Conservation (phyloP, 2,797 vertebrate genomes). For the Coracias cyanogaster region DNA sequence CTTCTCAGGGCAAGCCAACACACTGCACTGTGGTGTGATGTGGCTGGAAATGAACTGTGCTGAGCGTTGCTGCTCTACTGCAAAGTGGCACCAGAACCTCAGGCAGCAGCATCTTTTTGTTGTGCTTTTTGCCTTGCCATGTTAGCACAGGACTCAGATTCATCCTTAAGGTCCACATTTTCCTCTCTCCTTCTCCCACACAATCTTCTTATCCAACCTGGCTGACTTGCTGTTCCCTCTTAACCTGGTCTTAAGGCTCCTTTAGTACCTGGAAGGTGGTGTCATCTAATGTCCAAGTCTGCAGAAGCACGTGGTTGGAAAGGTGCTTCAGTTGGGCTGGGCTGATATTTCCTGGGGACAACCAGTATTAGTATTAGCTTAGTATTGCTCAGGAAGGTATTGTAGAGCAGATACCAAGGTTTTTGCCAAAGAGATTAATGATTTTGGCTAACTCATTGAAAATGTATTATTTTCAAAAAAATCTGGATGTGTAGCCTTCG, state of each 20-base stretch:
- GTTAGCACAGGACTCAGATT: background rate
- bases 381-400: background rate
- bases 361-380: background rate
- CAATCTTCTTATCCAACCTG: background rate
- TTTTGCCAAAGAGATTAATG: background rate
- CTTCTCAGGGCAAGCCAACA: background rate
- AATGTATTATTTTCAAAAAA: background rate
- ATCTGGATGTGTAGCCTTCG: background rate
- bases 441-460: background rate
- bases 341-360: background rate
- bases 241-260: background rate
- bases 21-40: background rate
- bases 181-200: background rate
- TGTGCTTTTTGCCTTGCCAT: accelerated
- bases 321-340: background rate
- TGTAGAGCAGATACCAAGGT: background rate
- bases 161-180: background rate
- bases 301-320: background rate
- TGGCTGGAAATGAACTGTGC: background rate
- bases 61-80: background rate
- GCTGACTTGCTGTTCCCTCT: background rate
- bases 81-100: background rate
- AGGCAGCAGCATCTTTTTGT: background rate
- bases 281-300: background rate
- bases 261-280: background rate